Percentiles rank a stretch among this genome's conserved stretches.
Conservation (phyloP, 2,888 invertebrate genomes). For the Colostygia pectinataria region DNA sequence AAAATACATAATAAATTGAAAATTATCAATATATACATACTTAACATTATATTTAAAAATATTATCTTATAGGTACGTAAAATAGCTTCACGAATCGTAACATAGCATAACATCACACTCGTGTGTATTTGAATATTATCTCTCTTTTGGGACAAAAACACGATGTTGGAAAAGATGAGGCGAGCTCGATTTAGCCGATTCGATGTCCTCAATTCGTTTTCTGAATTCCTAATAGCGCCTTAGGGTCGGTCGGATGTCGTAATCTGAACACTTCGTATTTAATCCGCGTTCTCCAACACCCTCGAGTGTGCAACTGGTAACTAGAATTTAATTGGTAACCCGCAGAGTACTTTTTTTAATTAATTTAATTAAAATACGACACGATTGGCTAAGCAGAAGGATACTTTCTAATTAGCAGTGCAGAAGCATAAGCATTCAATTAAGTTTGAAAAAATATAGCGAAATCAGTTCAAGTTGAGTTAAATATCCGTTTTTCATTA, state of each 20-base stretch:
- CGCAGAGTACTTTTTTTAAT: conserved; percentile 29
- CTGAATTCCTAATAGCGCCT: conserved; percentile 75
- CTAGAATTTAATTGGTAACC: conserved; percentile 61
- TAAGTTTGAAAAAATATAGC: conserved; percentile 1
- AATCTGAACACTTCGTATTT: conserved; percentile 72
- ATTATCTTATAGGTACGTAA: too few relatives aligned
- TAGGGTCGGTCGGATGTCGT: conserved; percentile 60
- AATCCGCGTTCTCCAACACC: conserved; percentile 61
- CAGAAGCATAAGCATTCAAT: conserved; percentile 1
- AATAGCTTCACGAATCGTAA: too few relatives aligned
- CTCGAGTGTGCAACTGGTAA: conserved; percentile 50
- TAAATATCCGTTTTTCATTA: too few relatives aligned
- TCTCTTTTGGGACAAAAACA: conserved; percentile 66
- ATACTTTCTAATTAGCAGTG: conserved; percentile 4
- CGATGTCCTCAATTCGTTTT: conserved; percentile 78
- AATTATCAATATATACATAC: too few relatives aligned
- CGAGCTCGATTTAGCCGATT: conserved; percentile 77
- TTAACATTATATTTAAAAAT: too few relatives aligned
- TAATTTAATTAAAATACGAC: conserved; percentile 29
- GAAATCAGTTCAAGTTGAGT: too few relatives aligned
- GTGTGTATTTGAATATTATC: conserved; percentile 72
- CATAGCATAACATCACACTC: too few relatives aligned
- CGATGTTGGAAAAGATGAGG: conserved; percentile 74
- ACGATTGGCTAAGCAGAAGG: conserved; percentile 7
- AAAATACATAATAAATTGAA: too few relatives aligned